Evolutionary conservation across 2,113 vertebrate genomes (phyloP).

Genomic region (Chionodraco myersi): DNA sequence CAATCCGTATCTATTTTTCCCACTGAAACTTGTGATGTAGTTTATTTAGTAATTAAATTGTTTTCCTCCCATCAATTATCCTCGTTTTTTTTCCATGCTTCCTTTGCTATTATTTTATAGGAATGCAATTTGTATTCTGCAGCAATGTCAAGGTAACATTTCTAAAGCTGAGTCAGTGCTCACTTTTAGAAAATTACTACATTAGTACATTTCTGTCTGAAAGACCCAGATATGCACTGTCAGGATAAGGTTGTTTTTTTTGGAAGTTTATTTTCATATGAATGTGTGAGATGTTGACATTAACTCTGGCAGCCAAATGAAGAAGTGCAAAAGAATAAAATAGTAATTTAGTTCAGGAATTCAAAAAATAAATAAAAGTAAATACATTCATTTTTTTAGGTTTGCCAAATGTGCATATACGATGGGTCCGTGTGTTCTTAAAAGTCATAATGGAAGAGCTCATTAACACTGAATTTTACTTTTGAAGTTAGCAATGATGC

Average conservation of each 20-base stretch:
- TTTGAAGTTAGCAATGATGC: not conserved
- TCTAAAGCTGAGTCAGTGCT: not conserved
- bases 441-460: too few species aligned
- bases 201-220: not conserved
- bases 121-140: conserved; percentile 41
- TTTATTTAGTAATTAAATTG: conserved; percentile 19
- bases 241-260: not conserved
- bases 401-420: too few species aligned
- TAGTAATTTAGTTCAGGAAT: too few species aligned
- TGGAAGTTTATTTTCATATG: not conserved
- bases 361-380: too few species aligned
- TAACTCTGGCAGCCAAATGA: not conserved
- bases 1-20: too few species aligned
- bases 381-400: too few species aligned
- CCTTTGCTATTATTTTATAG: not conserved
- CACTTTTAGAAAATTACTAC: not conserved
- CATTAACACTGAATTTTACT: not conserved
- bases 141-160: conserved; percentile 14
- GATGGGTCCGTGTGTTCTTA: not conserved
- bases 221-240: not conserved
- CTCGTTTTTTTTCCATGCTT: not conserved
- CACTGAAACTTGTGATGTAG: not conserved
- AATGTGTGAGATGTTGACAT: not conserved
- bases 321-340: too few species aligned
- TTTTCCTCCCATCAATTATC: not conserved